Conservation (phyloP, 2,797 vertebrate genomes). For the Parambassis ranga region DNA sequence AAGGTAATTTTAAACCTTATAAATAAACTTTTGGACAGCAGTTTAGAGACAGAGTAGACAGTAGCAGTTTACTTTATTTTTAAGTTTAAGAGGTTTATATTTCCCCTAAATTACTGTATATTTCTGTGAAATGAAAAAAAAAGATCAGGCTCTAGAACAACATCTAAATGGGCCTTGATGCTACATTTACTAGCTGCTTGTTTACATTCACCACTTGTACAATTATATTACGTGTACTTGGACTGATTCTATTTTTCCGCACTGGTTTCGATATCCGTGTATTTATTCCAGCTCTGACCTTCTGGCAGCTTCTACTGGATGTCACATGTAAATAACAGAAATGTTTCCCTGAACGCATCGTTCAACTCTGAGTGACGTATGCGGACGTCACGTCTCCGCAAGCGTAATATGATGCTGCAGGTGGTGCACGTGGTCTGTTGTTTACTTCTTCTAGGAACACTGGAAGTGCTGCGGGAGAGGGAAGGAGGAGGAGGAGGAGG, state of each 20-base stretch:
- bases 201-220: neutral
- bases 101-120: no score
- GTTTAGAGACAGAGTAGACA: no score
- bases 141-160: no score
- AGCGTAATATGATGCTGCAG: constrained; percentile 60
- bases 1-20: no score
- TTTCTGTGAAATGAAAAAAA: no score
- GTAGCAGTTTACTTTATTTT: no score
- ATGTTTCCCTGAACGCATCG: neutral
- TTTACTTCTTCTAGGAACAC: constrained; percentile 76
- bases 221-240: neutral
- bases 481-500: neutral
- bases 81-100: no score
- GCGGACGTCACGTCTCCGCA: constrained; percentile 30
- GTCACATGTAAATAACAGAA: neutral
- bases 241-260: neutral
- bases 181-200: neutral
- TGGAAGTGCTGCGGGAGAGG: constrained; percentile 10
- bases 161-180: no score
- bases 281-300: no score
- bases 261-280: neutral
- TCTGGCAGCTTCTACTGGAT: neutral
- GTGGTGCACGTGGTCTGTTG: constrained; percentile 78
- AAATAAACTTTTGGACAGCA: no score
- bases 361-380: neutral